Evolutionary conservation across 2,113 vertebrate species (phyloP), one percentile per base, ranked within the genome.

Genomic region (Pholis gunnellus): DNA sequence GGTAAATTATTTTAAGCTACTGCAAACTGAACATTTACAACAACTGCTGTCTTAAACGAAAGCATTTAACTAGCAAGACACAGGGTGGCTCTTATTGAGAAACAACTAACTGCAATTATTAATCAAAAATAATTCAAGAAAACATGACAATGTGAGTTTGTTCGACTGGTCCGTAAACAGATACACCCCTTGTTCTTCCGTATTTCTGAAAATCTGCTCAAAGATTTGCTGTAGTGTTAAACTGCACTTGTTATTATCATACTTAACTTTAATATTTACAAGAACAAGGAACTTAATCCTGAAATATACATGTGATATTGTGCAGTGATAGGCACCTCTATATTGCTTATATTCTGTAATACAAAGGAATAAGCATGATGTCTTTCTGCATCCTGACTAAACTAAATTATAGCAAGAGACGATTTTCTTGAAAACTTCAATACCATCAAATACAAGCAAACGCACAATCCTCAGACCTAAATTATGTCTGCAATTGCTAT

Each of bases 211-310:
- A 52, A 54, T 10, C 20, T 66, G n/a, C 27, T 36, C 9, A 56
- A 38, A 17, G 29, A 48, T 68, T 75, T 52, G 56, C 79, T 52
- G 2, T 18, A 14, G 50, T n/a, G 31, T 81, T 68, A n/a, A 59
- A 60, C 5, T 0, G 5, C 54, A 18, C 36, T 4, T 68, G 18
- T 40, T 38, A 22, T 36, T 69, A 70, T 40, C 20, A 20, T 13
- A n/a, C 9, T 48, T 27, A 56, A 6, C 7, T 38, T 50, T 20
- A 48, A 74, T 74, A n/a, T 15, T 46, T 44, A 74, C 1, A 9
- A 65, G 9, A 46, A 46, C 14, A 54, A 11, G 20, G 13, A 18
- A 6, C 34, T 56, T 27, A 36, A 18, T 27, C 1, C 31, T 17
- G 11, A 54, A 54, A 52, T 6, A 38, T 38, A 73, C 40, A 48